These are phyloP conservation scores for Vanessa cardui DNA, from an alignment of 2,888 invertebrate genomes.

Conservation along the genomic window DNA sequence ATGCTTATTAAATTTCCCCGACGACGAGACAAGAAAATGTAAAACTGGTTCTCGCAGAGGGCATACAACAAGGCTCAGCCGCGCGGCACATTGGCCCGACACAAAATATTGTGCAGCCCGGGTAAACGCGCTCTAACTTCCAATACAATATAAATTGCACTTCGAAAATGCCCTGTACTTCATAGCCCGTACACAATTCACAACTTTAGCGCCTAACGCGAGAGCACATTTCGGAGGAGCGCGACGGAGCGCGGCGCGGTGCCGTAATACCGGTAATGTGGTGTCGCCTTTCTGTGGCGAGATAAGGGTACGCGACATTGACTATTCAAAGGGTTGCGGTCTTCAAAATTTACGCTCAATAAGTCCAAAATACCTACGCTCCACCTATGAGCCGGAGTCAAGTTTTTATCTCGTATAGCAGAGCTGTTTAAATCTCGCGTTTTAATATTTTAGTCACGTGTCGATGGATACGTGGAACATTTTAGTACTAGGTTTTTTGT, in stretches of 20 bases:
- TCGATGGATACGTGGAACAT: conserved; percentile 49
- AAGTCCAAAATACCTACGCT: conserved; percentile 73
- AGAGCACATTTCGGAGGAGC: conserved; percentile 58
- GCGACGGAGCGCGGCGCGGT: conserved; percentile 51
- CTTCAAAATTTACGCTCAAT: conserved; percentile 82
- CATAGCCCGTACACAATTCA: conserved; percentile 64
- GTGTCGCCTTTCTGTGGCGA: conserved; percentile 81
- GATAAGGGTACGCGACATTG: conserved; percentile 83
- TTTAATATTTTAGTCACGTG: conserved; percentile 56
- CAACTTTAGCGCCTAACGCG: conserved; percentile 60
- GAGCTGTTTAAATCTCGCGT: conserved; percentile 40
- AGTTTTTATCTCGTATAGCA: conserved; percentile 16
- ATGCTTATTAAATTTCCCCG: conserved; percentile 66
- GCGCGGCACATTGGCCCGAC: conserved; percentile 66
- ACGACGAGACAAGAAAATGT: conserved; percentile 62
- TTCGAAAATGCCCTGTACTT: conserved; percentile 76
- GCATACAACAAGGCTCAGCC: conserved; percentile 62
- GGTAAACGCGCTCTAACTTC: conserved; percentile 74
- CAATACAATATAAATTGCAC: conserved; percentile 83
- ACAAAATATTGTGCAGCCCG: conserved; percentile 75
- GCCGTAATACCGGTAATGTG: conserved; percentile 81
- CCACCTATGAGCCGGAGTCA: conserved; percentile 47
- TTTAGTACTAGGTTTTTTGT: conserved; percentile 50
- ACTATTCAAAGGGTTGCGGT: conserved; percentile 83
- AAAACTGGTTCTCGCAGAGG: conserved; percentile 57